phyloP scores from a whole-genome alignment of 2,888 invertebrate species.

The Drosophila greeni region DNA sequence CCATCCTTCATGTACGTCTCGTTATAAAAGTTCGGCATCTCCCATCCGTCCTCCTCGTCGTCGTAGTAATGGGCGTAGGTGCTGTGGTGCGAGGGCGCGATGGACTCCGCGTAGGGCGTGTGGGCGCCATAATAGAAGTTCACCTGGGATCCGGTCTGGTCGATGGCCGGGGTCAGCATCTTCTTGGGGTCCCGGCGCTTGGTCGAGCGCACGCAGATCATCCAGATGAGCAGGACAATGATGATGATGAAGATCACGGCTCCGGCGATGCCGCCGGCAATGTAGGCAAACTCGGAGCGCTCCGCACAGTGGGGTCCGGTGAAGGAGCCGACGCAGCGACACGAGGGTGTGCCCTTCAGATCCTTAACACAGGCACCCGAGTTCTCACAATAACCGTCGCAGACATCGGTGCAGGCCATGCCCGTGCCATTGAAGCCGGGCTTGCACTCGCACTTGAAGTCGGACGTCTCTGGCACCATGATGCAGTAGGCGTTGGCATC shows the following conservation, averaged over 20 bases:
- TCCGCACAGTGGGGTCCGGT: slow-evolving; percentile 93
- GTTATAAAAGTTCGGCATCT: slow-evolving; percentile 98
- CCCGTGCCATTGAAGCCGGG: slow-evolving; percentile 95
- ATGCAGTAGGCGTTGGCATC: slow-evolving; percentile 93
- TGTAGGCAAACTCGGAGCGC: slow-evolving; percentile 96
- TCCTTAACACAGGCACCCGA: slow-evolving; percentile 93
- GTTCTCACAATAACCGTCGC: slow-evolving; percentile 92
- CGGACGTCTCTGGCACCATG: slow-evolving; percentile 88
- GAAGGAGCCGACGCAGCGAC: slow-evolving; percentile 94
- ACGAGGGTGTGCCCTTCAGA: slow-evolving; percentile 89
- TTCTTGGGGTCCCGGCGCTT: slow-evolving; percentile 95
- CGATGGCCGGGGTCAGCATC: slow-evolving; percentile 91
- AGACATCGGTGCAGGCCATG: slow-evolving; percentile 88
- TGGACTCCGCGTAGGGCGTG: slow-evolving; percentile 95
- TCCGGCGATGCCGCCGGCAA: slow-evolving; percentile 95
- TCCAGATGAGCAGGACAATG: slow-evolving; percentile 95
- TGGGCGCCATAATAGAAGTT: slow-evolving; percentile 98
- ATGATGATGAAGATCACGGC: slow-evolving; percentile 96
- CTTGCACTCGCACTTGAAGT: slow-evolving; percentile 95
- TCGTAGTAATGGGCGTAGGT: slow-evolving; percentile 97
- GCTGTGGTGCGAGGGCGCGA: slow-evolving; percentile 96
- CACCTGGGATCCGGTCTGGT: slow-evolving; percentile 95
- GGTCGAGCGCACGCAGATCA: slow-evolving; percentile 96
- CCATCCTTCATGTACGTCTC: slow-evolving; percentile 97
- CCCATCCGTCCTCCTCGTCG: slow-evolving; percentile 97